Conservation (phyloP, 1,140 invertebrate species). For the Glossosoma conforme region DNA sequence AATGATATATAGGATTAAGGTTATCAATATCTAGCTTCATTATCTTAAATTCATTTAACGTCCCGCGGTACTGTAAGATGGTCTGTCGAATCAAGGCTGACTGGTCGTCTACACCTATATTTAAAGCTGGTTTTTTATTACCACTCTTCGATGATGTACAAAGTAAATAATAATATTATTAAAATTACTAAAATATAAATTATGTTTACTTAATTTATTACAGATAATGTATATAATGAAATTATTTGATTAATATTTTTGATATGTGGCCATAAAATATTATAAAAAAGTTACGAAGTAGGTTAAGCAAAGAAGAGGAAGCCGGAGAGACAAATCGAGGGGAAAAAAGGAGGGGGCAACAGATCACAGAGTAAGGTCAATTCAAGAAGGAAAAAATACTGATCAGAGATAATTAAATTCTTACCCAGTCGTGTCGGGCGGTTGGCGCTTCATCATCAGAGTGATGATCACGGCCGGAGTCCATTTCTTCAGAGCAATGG, state of each 20-base stretch:
- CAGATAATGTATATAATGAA: too few relatives aligned
- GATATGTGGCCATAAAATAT: too few relatives aligned
- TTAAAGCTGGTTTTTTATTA: too few relatives aligned
- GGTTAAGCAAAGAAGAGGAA: background rate
- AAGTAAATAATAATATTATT: too few relatives aligned
- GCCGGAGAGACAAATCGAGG: background rate
- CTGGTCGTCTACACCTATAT: too few relatives aligned
- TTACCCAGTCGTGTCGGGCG: slow-evolving; percentile 22
- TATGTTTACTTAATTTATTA: too few relatives aligned
- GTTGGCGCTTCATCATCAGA: slow-evolving; percentile 27
- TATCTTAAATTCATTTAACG: background rate
- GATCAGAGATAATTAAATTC: background rate
- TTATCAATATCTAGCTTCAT: background rate
- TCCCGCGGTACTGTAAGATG: background rate
- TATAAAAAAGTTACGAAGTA: background rate
- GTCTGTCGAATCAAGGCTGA: background rate
- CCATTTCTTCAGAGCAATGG: slow-evolving; percentile 3
- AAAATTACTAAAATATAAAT: too few relatives aligned
- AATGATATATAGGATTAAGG: background rate
- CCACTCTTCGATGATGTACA: too few relatives aligned
- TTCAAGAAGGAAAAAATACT: background rate
- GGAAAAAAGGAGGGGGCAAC: background rate
- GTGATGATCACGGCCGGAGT: slow-evolving; percentile 22
- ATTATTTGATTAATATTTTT: too few relatives aligned
- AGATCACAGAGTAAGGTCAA: background rate